phyloP scores from a whole-genome alignment of 92 coral and sea anemone genomes.

The Epizoanthus ramosus region DNA sequence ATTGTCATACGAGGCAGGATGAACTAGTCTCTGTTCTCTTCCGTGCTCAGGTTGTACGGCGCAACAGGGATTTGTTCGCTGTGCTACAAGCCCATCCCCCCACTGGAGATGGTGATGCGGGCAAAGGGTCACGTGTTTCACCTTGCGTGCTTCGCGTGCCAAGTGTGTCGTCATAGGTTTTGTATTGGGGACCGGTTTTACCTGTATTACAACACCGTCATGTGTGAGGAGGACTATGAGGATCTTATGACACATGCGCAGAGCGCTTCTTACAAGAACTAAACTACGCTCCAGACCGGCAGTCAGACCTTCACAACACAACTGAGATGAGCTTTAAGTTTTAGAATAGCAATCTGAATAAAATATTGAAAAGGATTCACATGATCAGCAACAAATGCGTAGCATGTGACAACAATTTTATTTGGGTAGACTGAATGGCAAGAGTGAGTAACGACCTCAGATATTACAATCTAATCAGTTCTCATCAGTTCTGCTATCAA shows the following conservation, averaged over 20 bases:
- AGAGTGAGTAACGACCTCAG: no score
- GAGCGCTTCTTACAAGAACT: neutral
- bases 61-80: slow-evolving; percentile 77
- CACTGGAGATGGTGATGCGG: slow-evolving; percentile 88
- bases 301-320: no score
- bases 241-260: slow-evolving; percentile 38
- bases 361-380: no score
- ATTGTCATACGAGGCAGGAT: neutral
- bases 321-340: no score
- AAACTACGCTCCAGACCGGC: neutral
- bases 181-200: slow-evolving; percentile 83
- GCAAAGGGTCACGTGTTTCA: slow-evolving; percentile 80
- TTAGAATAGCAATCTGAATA: no score
- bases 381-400: no score
- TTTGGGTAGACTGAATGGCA: no score
- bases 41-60: slow-evolving; percentile 65
- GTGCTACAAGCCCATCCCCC: slow-evolving; percentile 76
- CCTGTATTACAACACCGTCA: slow-evolving; percentile 69
- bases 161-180: slow-evolving; percentile 76
- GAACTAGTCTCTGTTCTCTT: neutral
- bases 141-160: slow-evolving; percentile 81
- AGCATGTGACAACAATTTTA: no score
- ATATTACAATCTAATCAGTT: no score
- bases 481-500: neutral
- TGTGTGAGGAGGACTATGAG: slow-evolving; percentile 77